Evolutionary conservation across 37 sponge, comb jelly and placozoan species (phyloP), one percentile per base, ranked within the genome.

Genomic region (Amphimedon queenslandica): DNA sequence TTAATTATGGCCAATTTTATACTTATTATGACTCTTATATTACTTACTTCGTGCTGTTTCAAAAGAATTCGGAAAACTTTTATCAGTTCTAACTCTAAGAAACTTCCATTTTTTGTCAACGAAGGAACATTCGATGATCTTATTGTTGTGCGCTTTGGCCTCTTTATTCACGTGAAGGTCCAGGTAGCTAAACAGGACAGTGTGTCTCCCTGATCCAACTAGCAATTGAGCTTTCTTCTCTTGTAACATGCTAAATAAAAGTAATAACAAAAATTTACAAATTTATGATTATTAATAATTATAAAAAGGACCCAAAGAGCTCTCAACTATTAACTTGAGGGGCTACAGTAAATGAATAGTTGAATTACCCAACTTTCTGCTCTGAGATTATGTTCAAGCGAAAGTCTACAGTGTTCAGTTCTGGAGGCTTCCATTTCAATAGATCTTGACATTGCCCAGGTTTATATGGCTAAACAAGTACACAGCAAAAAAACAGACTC

Each of bases 391-490:
- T 86, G 57, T 87, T 70, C 58, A 98, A 74, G 24, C 72, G 68
- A 70, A 98, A 98, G 72, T 98, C 99, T 3, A 98, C 93, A 28
- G 86, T 78, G 73, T 95, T 98, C 31, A 98, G 75, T 21, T 89
- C 87, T 33, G 88, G 71, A 34, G 99, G 99, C 70, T 95, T 98
- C 99, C 99, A 98, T 63, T 98, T 98, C 13, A 98, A 83, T 37
- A 98, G 74, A 0, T 58, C 65, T 18, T 70, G 42, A 69, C 93
- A 87, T 55, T 69, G 70, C 0, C 96, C 96, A 34, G 88, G 58
- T 5, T 53, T 71, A 74, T 98, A 98, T 1, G 88, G 80, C 92
- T 96, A 37, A 35, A 42, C 34, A 42, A 20, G 11, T 42, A 28
- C 10, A 21, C 57, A 5, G 20, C 42, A n/a, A 3, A 36, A 4